These are phyloP conservation scores for Lepus europaeus DNA, from an alignment of 2,113 vertebrate genomes.

Conservation along the genomic window DNA sequence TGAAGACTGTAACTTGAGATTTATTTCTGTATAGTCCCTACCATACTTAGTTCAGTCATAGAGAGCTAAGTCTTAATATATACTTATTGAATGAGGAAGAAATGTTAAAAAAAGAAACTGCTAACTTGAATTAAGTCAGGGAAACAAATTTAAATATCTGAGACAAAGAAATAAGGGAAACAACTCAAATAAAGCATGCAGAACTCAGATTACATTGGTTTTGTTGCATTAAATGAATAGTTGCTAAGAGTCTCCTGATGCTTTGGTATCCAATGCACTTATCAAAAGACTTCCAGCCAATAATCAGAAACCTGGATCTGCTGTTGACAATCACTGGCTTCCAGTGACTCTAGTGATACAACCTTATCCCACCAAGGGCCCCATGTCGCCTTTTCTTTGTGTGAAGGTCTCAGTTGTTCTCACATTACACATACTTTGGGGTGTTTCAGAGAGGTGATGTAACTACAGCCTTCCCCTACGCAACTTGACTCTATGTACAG, in stretches of 20 bases:
- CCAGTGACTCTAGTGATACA: neutral
- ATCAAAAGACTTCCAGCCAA: slow-evolving; percentile 69
- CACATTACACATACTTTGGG: slow-evolving; percentile 58
- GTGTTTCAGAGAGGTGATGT: slow-evolving; percentile 36
- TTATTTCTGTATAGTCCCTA: slow-evolving; percentile 37
- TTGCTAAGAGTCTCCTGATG: slow-evolving; percentile 62
- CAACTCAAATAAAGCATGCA: neutral
- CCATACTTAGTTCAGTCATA: neutral
- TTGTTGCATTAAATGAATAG: slow-evolving; percentile 69
- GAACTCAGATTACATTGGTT: slow-evolving; percentile 23
- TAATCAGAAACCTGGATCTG: slow-evolving; percentile 74
- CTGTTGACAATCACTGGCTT: slow-evolving; percentile 28
- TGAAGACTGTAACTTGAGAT: neutral
- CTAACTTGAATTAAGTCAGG: slow-evolving; percentile 33
- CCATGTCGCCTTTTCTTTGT: neutral
- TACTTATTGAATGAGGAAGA: slow-evolving; percentile 41
- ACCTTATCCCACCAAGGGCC: slow-evolving; percentile 16
- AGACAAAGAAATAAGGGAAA: slow-evolving; percentile 51
- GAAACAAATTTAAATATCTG: slow-evolving; percentile 61
- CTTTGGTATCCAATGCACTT: slow-evolving; percentile 65
- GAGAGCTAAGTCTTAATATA: neutral
- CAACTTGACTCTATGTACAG: slow-evolving; percentile 54
- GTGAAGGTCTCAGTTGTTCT: neutral
- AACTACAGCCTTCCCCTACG: slow-evolving; percentile 63
- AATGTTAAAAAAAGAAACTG: slow-evolving; percentile 16